Percentiles rank a stretch among this genome's conserved stretches.
Evolutionary conservation across 2,797 vertebrate species (phyloP).

Genomic region (Pitangus sulphuratus): DNA sequence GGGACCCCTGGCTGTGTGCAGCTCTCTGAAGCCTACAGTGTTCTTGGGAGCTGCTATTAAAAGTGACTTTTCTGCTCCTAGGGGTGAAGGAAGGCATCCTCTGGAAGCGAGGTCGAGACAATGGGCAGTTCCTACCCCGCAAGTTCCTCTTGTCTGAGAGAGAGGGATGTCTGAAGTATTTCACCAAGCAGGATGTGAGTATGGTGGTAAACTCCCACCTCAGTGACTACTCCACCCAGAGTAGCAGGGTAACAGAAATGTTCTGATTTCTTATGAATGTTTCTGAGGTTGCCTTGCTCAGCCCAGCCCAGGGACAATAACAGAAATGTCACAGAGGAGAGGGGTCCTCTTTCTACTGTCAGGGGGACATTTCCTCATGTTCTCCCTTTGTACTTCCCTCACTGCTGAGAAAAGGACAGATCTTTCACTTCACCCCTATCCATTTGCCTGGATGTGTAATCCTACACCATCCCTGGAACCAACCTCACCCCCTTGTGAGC

Average conservation of each 20-base stretch:
- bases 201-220: not conserved
- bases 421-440: not conserved
- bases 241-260: not conserved
- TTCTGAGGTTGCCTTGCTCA: not conserved
- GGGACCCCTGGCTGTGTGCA: not conserved
- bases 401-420: not conserved
- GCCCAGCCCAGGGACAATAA: not conserved
- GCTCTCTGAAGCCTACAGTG: not conserved
- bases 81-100: conserved; percentile 83
- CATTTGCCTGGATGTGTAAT: not conserved
- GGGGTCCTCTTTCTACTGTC: not conserved
- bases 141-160: conserved; percentile 87
- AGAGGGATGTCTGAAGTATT: conserved; percentile 90
- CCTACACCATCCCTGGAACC: not conserved
- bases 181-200: conserved; percentile 88
- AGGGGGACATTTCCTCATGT: not conserved
- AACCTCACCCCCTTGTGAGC: not conserved
- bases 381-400: not conserved
- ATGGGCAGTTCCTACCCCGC: conserved; percentile 85
- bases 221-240: not conserved
- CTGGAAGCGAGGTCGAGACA: conserved; percentile 90
- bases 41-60: not conserved
- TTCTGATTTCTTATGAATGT: not conserved
- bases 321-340: not conserved
- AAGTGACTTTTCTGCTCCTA: conserved; percentile 60